Base-by-base conservation (phyloP, 2,888 invertebrate species). In the Trachelus stipa region DNA sequence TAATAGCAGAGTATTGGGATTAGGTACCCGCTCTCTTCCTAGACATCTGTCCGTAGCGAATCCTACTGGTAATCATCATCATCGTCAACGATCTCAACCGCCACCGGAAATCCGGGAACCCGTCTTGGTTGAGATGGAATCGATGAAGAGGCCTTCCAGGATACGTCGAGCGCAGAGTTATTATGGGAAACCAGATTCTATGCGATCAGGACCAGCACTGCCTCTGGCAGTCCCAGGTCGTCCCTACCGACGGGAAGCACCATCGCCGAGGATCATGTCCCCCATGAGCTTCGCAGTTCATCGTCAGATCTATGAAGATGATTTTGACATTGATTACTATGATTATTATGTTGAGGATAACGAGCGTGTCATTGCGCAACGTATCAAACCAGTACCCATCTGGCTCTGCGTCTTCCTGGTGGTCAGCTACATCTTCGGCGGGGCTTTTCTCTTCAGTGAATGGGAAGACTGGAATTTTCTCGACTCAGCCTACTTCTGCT, bases 401-500 rank as follows among this genome's bases (percentile, higher is more conserved):
- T 97, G 97, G 96, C 91, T 97, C 79, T 97, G 97, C 90, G 96
- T 97, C 77, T 95, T 96, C 87, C 93, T 98, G 73, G 97, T 98
- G 34, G 95, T 98, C 34, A 96, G 97, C 79, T 98, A 98, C 92
- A 98, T 98, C 84, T 93, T 97, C 77, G 97, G 96, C 0, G 98
- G 98, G 23, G 97, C 97, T 2, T 96, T 95, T 87, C 93, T 98
- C 12, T 98, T 98, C 92, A 94, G 94, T 85, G 93, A 94, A 74
- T 97, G 97, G 97, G 98, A 98, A 92, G 92, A 93, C 33, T 98
- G 98, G 98, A 94, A 94, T 0, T 96, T 96, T 88, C 93, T 97
- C 80, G 97, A 98, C 90, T 96, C 97, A 0, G 97, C 97, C 2
- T 98, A 98, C 91, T 98, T 98, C 92, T 98, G 98, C 91, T 98